Evolutionary conservation across 2,113 vertebrate genomes (phyloP).

Genomic region (Equus przewalskii): DNA sequence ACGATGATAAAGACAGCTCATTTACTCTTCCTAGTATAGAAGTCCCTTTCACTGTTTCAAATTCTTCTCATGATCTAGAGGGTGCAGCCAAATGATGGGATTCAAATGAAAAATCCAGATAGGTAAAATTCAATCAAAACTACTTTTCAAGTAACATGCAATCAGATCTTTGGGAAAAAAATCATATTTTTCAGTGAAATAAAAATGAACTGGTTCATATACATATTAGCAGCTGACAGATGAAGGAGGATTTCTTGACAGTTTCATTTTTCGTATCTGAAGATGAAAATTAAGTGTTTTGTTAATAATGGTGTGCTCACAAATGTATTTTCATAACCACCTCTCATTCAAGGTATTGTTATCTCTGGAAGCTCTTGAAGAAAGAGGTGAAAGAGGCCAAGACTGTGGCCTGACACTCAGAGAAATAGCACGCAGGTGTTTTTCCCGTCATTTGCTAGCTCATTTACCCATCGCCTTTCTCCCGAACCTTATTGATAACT

Average conservation of each 20-base stretch:
- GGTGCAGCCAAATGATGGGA: conserved; percentile 3
- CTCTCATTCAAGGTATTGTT: neutral
- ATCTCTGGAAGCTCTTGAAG: conserved; percentile 3
- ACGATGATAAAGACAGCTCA: conserved; percentile 69
- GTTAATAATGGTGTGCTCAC: conserved; percentile 3
- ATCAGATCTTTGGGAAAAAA: neutral
- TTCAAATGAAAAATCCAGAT: neutral
- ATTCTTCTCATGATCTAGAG: conserved; percentile 11
- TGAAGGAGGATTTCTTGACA: conserved; percentile 37
- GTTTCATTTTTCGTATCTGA: conserved; percentile 1
- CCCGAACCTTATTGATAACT: neutral
- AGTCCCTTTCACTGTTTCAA: neutral
- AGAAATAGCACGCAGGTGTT: neutral
- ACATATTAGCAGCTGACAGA: neutral
- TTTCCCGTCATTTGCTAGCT: neutral
- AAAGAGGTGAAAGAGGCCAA: neutral
- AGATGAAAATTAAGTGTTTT: conserved; percentile 45
- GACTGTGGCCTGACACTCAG: neutral
- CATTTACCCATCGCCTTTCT: neutral
- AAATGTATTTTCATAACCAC: neutral
- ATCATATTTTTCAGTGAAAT: neutral
- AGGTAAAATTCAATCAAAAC: neutral
- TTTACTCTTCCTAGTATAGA: conserved; percentile 58
- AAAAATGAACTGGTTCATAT: conserved; percentile 11
- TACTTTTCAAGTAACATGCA: conserved; percentile 8